phyloP scores from a whole-genome alignment of 2,113 vertebrate species.

The Podilymbus podiceps region DNA sequence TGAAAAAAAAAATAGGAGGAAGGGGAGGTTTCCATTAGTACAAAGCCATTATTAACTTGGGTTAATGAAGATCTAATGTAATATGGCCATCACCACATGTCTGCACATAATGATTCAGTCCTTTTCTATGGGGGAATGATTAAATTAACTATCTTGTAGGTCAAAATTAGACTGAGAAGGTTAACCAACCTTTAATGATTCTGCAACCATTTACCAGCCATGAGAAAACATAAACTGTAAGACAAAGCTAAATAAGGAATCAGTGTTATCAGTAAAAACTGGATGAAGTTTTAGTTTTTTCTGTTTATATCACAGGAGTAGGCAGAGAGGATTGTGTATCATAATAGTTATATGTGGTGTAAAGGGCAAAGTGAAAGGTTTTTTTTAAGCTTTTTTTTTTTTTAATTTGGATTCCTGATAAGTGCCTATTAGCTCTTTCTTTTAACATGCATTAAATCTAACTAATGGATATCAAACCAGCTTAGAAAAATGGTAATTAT shows the following conservation, averaged over 20 bases:
- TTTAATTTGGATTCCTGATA: constrained; percentile 2
- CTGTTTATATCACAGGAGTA: not conserved
- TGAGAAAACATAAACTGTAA: constrained; percentile 58
- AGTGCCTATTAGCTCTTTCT: constrained; percentile 55
- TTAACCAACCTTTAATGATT: constrained; percentile 65
- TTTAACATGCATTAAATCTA: constrained; percentile 58
- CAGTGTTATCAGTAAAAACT: not conserved
- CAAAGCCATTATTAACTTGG: constrained; percentile 54
- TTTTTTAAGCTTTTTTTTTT: not conserved
- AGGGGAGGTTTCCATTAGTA: constrained; percentile 42
- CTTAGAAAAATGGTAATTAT: constrained; percentile 52
- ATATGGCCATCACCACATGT: constrained; percentile 58
- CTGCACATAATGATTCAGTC: constrained; percentile 43
- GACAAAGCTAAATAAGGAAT: constrained; percentile 15
- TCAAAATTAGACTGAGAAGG: constrained; percentile 60
- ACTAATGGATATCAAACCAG: constrained; percentile 60
- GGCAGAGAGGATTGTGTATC: not conserved
- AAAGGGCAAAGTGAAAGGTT: constrained; percentile 13
- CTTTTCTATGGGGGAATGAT: constrained; percentile 49
- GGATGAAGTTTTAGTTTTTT: not conserved
- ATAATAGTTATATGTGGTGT: not conserved
- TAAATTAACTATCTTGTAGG: constrained; percentile 65
- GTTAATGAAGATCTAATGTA: constrained; percentile 70
- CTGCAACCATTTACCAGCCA: constrained; percentile 52
- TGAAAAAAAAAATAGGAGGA: not conserved